phyloP scores from a whole-genome alignment of 2,888 invertebrate species.

The Harmothoe impar region DNA sequence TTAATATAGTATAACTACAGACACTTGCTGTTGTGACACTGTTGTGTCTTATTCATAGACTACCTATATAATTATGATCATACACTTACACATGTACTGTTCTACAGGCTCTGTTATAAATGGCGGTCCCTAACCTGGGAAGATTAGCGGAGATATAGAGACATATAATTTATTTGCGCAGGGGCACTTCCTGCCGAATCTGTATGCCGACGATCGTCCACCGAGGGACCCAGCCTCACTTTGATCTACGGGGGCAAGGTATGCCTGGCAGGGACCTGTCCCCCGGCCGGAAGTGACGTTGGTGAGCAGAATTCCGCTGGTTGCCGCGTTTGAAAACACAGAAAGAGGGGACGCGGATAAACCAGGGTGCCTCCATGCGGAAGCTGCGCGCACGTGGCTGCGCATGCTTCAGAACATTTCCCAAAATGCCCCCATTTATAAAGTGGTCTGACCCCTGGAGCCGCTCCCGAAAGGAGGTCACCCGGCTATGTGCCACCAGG shows the following conservation, averaged over 20 bases:
- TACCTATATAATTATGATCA: too few species aligned
- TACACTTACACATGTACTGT: too few species aligned
- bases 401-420: background rate
- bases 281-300: background rate
- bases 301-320: slow-evolving; percentile 27
- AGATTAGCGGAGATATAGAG: too few species aligned
- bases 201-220: background rate
- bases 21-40: too few species aligned
- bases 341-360: background rate
- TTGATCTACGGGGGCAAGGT: background rate
- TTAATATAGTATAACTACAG: too few species aligned
- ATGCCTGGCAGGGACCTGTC: background rate
- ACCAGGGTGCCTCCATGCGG: background rate
- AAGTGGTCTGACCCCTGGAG: background rate
- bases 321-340: background rate
- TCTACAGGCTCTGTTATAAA: too few species aligned
- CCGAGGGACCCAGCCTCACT: background rate
- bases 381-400: background rate
- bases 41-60: too few species aligned
- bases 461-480: background rate
- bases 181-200: background rate
- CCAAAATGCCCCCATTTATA: too few species aligned
- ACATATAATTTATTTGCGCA: background rate
- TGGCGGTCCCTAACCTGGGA: too few species aligned
- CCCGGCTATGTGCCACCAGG: background rate